Conservation (phyloP, 2,888 invertebrate genomes). For the Phorcus lineatus region DNA sequence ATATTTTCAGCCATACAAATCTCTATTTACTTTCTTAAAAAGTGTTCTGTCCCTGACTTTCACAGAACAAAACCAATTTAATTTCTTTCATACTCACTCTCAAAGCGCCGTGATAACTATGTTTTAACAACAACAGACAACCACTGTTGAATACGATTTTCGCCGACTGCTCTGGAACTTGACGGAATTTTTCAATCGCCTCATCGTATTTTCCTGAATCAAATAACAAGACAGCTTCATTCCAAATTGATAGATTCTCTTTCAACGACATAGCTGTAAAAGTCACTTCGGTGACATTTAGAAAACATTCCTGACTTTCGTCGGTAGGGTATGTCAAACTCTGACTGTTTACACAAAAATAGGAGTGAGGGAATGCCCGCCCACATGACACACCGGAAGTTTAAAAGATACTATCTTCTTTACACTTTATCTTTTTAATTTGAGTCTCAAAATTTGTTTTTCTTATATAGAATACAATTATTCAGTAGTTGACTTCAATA, state of each 20-base stretch:
- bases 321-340: not conserved
- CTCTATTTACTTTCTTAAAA: no score
- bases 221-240: slow-evolving; percentile 23
- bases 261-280: not conserved
- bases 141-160: slow-evolving; percentile 31
- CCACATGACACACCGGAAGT: no score
- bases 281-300: not conserved
- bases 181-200: slow-evolving; percentile 6
- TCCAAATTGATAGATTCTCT: slow-evolving; percentile 23
- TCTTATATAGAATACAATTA: no score
- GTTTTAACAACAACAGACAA: not conserved
- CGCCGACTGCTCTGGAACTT: slow-evolving; percentile 25
- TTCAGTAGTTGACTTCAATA: no score
- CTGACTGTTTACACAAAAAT: no score
- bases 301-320: not conserved
- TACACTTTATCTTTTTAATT: no score
- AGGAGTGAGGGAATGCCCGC: no score
- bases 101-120: not conserved
- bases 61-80: not conserved
- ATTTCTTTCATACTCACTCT: not conserved
- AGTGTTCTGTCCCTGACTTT: no score
- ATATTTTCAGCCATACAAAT: no score
- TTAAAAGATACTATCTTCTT: no score
- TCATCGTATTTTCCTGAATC: slow-evolving; percentile 6
- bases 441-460: no score